phyloP scores from a whole-genome alignment of 2,888 invertebrate species.

The Drosophila fungiperda region DNA sequence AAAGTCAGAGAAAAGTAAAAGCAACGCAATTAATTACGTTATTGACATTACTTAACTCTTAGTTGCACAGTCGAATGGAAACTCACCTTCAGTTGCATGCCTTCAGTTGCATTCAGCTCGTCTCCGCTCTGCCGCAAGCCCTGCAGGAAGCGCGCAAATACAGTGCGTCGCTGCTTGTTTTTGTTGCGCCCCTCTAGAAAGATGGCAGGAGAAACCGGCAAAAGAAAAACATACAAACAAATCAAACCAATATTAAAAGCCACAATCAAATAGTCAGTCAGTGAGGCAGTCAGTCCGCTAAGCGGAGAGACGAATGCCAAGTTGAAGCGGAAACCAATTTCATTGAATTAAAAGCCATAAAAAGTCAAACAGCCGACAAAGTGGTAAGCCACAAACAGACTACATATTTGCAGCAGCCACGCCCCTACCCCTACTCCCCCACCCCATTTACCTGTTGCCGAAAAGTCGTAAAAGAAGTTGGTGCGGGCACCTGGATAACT shows the following conservation, averaged over 20 bases:
- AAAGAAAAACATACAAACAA: conserved; percentile 19
- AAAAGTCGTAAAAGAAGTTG: conserved; percentile 85
- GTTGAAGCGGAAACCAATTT: conserved; percentile 61
- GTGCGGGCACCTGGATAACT: conserved; percentile 84
- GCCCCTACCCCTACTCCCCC: neutral
- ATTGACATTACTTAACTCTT: neutral
- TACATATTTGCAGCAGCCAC: conserved; percentile 10
- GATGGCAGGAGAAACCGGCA: neutral
- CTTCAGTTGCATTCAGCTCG: conserved; percentile 84
- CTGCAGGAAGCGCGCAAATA: conserved; percentile 84
- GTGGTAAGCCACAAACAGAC: conserved; percentile 48
- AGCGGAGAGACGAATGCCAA: conserved; percentile 21
- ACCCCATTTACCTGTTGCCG: conserved; percentile 84
- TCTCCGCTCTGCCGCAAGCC: conserved; percentile 84
- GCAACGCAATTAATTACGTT: neutral
- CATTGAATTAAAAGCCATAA: conserved; percentile 79
- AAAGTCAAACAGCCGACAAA: conserved; percentile 73
- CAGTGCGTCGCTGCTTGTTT: conserved; percentile 84
- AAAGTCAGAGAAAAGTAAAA: too few species aligned
- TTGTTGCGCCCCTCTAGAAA: conserved; percentile 84
- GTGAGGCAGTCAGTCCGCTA: conserved; percentile 36
- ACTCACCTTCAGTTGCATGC: conserved; percentile 85
- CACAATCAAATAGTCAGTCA: conserved; percentile 52
- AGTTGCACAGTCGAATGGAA: neutral
- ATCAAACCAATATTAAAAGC: conserved; percentile 60